Evolutionary conservation across 2,797 vertebrate genomes (phyloP).

Genomic region (Avahi laniger): DNA sequence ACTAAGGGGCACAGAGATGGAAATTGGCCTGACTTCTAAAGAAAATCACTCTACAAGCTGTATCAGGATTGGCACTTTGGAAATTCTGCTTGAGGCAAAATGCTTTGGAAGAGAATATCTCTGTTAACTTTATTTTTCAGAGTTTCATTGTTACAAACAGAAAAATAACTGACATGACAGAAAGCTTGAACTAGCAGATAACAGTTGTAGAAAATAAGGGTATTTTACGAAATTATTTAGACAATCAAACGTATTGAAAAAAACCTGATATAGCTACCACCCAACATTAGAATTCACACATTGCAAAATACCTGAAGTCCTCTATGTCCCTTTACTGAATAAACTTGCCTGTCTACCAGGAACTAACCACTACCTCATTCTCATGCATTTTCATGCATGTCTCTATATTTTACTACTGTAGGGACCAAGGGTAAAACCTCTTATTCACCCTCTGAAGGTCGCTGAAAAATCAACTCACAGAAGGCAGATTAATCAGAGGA

Average conservation of each 20-base stretch:
- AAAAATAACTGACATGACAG: neutral
- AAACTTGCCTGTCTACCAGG: neutral
- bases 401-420: neutral
- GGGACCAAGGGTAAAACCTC: neutral
- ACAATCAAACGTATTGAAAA: neutral
- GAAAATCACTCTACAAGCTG: neutral
- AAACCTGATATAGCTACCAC: neutral
- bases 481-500: too few relatives aligned
- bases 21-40: slow-evolving; percentile 35
- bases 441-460: neutral
- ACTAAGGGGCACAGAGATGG: neutral
- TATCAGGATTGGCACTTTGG: neutral
- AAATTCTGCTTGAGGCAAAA: slow-evolving; percentile 45
- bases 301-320: neutral
- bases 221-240: neutral
- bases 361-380: neutral
- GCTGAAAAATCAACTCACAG: neutral
- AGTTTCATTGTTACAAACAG: neutral
- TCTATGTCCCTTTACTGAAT: neutral
- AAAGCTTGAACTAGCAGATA: neutral
- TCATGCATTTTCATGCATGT: neutral
- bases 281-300: neutral
- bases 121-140: neutral
- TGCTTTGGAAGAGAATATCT: slow-evolving; percentile 15
- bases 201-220: neutral